Conservation (phyloP, 23 tunicate species). For the Clavelina lepadiformis region DNA sequence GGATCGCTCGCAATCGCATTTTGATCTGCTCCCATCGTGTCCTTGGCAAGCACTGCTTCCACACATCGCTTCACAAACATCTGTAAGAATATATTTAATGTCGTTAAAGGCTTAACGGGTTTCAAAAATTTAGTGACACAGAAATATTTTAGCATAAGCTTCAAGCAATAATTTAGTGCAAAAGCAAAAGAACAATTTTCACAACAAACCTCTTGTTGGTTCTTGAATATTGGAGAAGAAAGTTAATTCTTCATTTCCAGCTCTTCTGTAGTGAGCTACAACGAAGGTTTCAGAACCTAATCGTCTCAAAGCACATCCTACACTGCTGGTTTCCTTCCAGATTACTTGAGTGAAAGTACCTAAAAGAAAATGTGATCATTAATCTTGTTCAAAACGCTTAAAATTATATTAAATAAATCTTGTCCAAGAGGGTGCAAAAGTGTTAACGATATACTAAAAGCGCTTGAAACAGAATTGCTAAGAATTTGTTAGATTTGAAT, state of each 20-base stretch:
- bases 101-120: background rate
- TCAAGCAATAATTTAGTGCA: no score
- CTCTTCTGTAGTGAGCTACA: conserved; percentile 3
- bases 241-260: background rate
- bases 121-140: background rate
- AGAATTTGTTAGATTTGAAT: no score
- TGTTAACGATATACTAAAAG: no score
- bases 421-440: no score
- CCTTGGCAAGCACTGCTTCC: conserved; percentile 4
- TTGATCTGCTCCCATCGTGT: background rate
- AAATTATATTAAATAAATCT: no score
- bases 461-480: no score
- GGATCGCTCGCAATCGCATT: conserved; percentile 1
- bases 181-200: no score
- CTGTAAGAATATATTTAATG: background rate
- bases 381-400: background rate
- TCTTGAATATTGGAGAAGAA: conserved; percentile 5
- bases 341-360: conserved; percentile 11
- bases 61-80: conserved; percentile 6
- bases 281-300: background rate
- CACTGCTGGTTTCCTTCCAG: conserved; percentile 5
- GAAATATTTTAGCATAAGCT: no score
- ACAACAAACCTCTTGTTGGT: conserved; percentile 10
- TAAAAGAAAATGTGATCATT: background rate
- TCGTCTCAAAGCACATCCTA: background rate